Evolutionary conservation across 2,888 invertebrate species (phyloP), one percentile per base, ranked within the genome.

Genomic region (Oscheius sp.): DNA sequence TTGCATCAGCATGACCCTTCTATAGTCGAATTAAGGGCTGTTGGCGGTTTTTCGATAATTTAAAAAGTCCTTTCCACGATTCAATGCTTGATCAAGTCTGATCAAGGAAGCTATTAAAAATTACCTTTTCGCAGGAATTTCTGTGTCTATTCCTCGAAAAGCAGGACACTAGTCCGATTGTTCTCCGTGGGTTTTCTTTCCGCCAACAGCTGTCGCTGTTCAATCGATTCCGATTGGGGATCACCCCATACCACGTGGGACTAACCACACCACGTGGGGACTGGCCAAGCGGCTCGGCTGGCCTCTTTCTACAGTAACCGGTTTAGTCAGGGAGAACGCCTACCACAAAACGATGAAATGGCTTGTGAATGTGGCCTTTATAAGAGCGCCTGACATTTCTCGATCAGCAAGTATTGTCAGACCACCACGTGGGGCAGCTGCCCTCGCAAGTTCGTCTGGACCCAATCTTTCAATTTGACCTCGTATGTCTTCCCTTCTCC

Each of bases 161-260:
- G n/a, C n/a, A n/a, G n/a, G n/a, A n/a, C n/a, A n/a, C n/a, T 42
- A 17, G 12, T n/a, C 42, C 3, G 42, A 42, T 52, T n/a, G 52
- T 23, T 52, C 52, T 33, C n/a, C 27, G 52, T 52, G 6, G 15
- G 29, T 31, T 33, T 20, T 33, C 55, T 25, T 6, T 48, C 48
- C 25, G 23, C 3, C 25, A n/a, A n/a, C n/a, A 3, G 20, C 48
- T 23, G 48, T 23, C 48, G 3, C 12, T n/a, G n/a, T 12, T 33
- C 55, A 45, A 45, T 42, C 45, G 61, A 57, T 33, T 29, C 29
- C 52, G 6, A 37, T 61, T n/a, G 61, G 61, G 61, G 31, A 61
- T 61, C 61, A 61, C 61, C 61, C 37, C 37, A n/a, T n/a, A n/a
- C 57, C 57, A 61, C 61, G 61, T 61, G 55, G 55, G 55, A 31